These are phyloP conservation scores for Spilogale gracilis DNA, from an alignment of 2,113 vertebrate species.

Conservation along the genomic window DNA sequence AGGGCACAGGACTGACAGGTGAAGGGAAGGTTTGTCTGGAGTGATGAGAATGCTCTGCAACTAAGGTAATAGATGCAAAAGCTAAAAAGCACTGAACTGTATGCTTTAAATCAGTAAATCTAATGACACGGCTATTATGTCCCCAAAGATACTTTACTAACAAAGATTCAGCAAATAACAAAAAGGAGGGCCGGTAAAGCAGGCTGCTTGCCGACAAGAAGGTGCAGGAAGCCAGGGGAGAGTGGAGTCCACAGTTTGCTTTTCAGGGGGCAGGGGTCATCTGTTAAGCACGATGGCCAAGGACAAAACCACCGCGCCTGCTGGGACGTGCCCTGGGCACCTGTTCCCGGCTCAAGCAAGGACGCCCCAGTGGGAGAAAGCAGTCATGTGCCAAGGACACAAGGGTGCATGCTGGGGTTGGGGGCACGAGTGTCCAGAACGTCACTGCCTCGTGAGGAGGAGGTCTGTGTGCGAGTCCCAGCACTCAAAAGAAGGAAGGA, in stretches of 20 bases:
- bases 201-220: background rate
- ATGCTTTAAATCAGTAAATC: too few species aligned
- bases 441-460: background rate
- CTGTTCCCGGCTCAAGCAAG: background rate
- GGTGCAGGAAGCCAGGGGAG: too few species aligned
- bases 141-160: background rate
- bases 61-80: background rate
- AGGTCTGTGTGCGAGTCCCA: too few species aligned
- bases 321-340: accelerated
- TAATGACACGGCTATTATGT: accelerated
- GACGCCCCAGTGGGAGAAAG: background rate
- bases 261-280: accelerated
- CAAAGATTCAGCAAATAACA: background rate
- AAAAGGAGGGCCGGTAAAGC: background rate
- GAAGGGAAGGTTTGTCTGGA: background rate
- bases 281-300: accelerated
- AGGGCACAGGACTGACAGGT: too few species aligned
- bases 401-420: accelerated
- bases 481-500: too few species aligned
- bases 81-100: background rate
- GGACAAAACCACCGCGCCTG: background rate
- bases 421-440: background rate
- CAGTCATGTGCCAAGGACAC: background rate
- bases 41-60: background rate
- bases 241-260: background rate